phyloP scores from a whole-genome alignment of 2,113 vertebrate genomes.

The Heterotilapia buettikoferi region DNA sequence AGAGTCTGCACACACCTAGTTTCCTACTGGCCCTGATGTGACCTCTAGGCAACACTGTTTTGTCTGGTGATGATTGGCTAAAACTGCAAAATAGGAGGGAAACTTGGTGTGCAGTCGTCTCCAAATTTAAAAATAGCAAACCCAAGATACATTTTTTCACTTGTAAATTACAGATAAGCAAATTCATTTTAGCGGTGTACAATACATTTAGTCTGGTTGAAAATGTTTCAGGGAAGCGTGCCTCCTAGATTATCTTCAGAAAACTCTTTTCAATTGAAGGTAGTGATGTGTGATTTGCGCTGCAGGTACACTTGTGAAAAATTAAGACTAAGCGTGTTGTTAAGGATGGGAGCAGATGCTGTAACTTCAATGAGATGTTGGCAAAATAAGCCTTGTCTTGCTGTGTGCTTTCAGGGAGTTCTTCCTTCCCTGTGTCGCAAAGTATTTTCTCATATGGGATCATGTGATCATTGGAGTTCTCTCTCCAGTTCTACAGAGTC shows the following conservation, averaged over 20 bases:
- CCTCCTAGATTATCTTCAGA: not conserved
- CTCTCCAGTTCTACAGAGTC: rapidly evolving
- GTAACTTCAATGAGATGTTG: not conserved
- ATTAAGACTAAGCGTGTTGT: not conserved
- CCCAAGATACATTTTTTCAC: not conserved
- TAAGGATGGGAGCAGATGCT: not conserved
- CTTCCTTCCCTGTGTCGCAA: not conserved
- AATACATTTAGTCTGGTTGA: not conserved
- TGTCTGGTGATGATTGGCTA: not conserved
- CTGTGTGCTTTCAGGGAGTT: not conserved
- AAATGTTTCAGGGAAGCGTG: not conserved
- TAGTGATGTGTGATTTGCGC: not conserved
- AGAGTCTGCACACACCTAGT: slow-evolving; percentile 28
- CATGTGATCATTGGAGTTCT: not conserved
- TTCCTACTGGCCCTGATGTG: slow-evolving; percentile 43
- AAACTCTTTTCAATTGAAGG: not conserved
- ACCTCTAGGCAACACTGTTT: slow-evolving; percentile 23
- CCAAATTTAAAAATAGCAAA: not conserved
- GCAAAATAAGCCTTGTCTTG: not conserved
- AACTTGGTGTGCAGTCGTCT: not conserved
- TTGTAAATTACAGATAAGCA: not conserved
- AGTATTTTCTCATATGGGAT: not conserved
- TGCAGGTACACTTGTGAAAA: not conserved
- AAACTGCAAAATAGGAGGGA: not conserved
- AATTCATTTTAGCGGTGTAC: not conserved